Evolutionary conservation across 2,113 vertebrate genomes (phyloP).

Genomic region (Bettongia penicillata): DNA sequence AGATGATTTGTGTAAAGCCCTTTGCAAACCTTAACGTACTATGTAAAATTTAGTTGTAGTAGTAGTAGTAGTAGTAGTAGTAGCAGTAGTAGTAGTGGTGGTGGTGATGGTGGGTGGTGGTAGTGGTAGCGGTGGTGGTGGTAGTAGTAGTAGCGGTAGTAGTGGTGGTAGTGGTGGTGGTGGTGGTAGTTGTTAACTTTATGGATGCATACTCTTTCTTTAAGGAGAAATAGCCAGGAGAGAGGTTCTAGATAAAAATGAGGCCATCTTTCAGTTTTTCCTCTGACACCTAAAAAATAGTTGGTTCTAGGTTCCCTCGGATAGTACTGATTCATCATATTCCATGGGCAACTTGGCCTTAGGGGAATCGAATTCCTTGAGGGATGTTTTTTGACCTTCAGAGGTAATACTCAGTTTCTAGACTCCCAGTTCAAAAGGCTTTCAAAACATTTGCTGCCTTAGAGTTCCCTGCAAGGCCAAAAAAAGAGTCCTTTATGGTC

Average conservation of each 20-base stretch:
- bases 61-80: too few species aligned
- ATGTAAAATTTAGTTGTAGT: background rate
- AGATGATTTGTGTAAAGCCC: background rate
- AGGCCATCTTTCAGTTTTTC: too few species aligned
- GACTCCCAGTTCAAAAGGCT: background rate
- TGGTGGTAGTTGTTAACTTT: too few species aligned
- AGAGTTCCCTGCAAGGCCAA: background rate
- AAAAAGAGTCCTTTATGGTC: background rate
- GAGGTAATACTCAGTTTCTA: background rate
- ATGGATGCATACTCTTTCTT: background rate
- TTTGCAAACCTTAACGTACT: background rate
- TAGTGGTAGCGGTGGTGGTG: too few species aligned
- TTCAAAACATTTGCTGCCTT: too few species aligned
- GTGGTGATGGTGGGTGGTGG: too few species aligned
- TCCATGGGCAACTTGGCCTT: accelerated
- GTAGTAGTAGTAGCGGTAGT: too few species aligned
- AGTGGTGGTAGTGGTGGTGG: too few species aligned
- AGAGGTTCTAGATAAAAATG: accelerated
- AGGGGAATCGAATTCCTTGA: accelerated
- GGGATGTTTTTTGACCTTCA: background rate
- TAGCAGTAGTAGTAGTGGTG: too few species aligned
- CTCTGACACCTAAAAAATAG: background rate
- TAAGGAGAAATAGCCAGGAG: background rate
- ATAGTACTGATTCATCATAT: background rate
- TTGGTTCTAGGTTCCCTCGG: background rate